Conservation (phyloP, 2,888 invertebrate species). For the Catocala nupta region DNA sequence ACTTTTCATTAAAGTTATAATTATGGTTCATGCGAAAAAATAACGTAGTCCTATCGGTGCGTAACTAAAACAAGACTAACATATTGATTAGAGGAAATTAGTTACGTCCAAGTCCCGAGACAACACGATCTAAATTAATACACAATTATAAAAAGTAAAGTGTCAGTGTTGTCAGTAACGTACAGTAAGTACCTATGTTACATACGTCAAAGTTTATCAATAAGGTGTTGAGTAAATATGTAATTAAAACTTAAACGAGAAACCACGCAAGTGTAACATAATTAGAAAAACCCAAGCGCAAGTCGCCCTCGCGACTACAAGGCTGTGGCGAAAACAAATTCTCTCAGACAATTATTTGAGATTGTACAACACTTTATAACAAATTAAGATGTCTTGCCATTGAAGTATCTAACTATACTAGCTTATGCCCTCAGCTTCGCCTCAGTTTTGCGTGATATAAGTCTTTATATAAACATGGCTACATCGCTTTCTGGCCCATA, state of each 20-base stretch:
- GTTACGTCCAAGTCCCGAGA: too few species aligned
- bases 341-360: constrained; percentile 21
- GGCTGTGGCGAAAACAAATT: constrained; percentile 34
- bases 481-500: too few species aligned
- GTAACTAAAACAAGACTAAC: background rate
- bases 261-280: constrained; percentile 50
- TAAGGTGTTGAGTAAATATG: constrained; percentile 54
- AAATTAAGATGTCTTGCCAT: background rate
- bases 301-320: constrained; percentile 35
- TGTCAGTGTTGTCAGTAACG: too few species aligned
- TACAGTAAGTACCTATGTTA: background rate
- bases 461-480: too few species aligned
- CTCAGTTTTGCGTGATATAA: too few species aligned
- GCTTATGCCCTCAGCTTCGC: too few species aligned
- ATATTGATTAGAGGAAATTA: background rate
- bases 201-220: constrained; percentile 47
- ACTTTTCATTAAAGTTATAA: background rate
- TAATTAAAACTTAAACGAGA: constrained; percentile 55
- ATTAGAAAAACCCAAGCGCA: constrained; percentile 47
- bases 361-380: constrained; percentile 15
- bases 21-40: background rate
- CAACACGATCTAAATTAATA: too few species aligned
- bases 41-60: background rate
- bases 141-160: too few species aligned
- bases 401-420: too few species aligned